phyloP scores from a whole-genome alignment of 2,888 invertebrate species.

The Choreutis nemorana region DNA sequence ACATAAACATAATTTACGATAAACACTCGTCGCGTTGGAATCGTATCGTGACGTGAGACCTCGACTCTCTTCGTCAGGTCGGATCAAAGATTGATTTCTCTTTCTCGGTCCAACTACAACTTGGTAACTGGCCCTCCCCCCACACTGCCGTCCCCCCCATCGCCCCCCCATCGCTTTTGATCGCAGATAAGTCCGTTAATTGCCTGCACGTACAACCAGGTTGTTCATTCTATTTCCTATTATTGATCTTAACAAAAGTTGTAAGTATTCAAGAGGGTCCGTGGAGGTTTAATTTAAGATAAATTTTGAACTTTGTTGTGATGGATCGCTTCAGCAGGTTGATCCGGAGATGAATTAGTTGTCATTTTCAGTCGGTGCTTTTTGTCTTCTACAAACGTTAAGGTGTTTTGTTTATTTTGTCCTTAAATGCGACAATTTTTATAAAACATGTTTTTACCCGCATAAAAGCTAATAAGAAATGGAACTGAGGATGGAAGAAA shows the following conservation, averaged over 20 bases:
- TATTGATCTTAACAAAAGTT: slow-evolving; percentile 47
- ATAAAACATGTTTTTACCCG: no score
- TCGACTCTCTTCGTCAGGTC: slow-evolving; percentile 28
- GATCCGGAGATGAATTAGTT: no score
- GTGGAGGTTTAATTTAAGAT: slow-evolving; percentile 20
- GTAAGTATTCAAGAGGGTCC: slow-evolving; percentile 45
- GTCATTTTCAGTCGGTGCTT: no score
- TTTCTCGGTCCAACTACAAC: slow-evolving; percentile 36
- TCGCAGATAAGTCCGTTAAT: slow-evolving; percentile 56
- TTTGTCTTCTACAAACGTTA: no score
- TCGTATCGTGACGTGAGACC: no score
- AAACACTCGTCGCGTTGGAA: no score
- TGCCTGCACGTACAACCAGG: slow-evolving; percentile 50
- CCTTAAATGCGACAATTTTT: no score
- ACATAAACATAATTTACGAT: no score
- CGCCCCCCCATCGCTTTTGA: slow-evolving; percentile 33
- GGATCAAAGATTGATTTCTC: slow-evolving; percentile 55
- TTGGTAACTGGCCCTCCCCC: slow-evolving; percentile 15
- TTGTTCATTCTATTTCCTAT: slow-evolving; percentile 43
- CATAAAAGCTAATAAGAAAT: no score
- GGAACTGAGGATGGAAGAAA: no score
- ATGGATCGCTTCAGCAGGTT: slow-evolving; percentile 1
- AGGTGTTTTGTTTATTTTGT: no score
- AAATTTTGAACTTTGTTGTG: slow-evolving; percentile 18
- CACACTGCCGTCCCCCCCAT: slow-evolving; percentile 11